Conservation (phyloP, 2,888 invertebrate species). For the Minunthozetes semirufus region DNA sequence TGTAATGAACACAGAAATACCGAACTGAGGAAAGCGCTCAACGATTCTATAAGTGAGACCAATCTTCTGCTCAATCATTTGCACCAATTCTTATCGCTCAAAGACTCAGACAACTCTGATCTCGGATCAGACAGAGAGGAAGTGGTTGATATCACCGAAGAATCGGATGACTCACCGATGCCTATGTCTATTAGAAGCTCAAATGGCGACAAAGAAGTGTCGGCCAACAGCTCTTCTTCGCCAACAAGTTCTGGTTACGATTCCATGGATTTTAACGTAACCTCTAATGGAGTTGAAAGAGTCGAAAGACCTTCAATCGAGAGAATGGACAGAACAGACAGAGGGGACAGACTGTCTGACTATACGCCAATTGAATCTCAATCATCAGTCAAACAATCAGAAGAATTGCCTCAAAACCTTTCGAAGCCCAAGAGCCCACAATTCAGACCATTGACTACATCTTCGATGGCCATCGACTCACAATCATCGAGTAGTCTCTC, state of each 20-base stretch:
- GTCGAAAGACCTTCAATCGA: neutral
- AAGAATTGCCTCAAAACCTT: neutral
- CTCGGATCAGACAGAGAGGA: neutral
- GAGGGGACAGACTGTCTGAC: neutral
- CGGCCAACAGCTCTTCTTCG: neutral
- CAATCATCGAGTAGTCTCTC: too few species aligned
- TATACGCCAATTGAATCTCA: neutral
- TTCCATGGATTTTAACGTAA: neutral
- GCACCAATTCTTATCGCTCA: neutral
- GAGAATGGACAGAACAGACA: too few species aligned
- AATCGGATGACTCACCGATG: neutral
- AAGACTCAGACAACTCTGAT: neutral
- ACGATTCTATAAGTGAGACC: neutral
- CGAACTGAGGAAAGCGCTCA: neutral
- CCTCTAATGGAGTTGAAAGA: neutral
- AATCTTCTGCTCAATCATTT: neutral
- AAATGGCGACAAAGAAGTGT: neutral
- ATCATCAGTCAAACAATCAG: neutral
- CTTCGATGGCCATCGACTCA: neutral
- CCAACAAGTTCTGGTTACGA: slow-evolving; percentile 2
- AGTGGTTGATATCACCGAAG: neutral
- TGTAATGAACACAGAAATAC: slow-evolving; percentile 5
- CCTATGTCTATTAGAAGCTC: neutral
- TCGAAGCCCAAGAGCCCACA: neutral
- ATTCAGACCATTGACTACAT: neutral